phyloP scores from a whole-genome alignment of 2,797 vertebrate genomes.

The Acrossocheilus fasciatus region DNA sequence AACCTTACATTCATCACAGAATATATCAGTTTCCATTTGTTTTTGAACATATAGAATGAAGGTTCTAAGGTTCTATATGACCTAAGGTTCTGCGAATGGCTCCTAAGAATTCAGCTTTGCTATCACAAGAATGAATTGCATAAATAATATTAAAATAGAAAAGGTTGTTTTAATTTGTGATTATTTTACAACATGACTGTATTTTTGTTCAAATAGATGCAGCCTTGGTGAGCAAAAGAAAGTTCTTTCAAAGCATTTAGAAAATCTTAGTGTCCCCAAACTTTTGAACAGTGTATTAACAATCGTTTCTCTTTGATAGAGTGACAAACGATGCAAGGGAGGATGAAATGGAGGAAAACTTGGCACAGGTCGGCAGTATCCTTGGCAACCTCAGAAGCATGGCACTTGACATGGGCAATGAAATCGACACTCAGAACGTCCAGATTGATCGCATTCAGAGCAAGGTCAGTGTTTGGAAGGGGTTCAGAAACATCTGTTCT shows the following conservation, averaged over 20 bases:
- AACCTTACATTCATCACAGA: neutral
- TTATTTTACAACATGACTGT: neutral
- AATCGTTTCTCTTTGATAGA: conserved; percentile 63
- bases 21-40: too few species aligned
- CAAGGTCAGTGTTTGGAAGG: conserved; percentile 71
- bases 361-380: conserved; percentile 82
- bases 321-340: conserved; percentile 81
- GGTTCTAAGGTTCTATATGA: neutral
- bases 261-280: neutral
- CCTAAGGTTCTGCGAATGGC: neutral
- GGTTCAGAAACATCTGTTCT: neutral
- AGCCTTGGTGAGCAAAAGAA: neutral
- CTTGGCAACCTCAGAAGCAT: conserved; percentile 83
- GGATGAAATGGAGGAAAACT: conserved; percentile 87
- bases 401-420: conserved; percentile 84
- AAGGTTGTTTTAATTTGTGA: neutral
- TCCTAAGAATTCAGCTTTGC: neutral
- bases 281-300: neutral
- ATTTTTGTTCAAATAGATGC: neutral
- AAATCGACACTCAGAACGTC: conserved; percentile 81
- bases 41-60: too few species aligned
- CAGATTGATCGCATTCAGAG: conserved; percentile 75
- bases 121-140: neutral
- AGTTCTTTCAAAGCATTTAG: neutral
- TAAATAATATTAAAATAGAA: neutral